Base-by-base conservation (phyloP, 1,140 invertebrate genomes). In the Sycobia sp. region DNA sequence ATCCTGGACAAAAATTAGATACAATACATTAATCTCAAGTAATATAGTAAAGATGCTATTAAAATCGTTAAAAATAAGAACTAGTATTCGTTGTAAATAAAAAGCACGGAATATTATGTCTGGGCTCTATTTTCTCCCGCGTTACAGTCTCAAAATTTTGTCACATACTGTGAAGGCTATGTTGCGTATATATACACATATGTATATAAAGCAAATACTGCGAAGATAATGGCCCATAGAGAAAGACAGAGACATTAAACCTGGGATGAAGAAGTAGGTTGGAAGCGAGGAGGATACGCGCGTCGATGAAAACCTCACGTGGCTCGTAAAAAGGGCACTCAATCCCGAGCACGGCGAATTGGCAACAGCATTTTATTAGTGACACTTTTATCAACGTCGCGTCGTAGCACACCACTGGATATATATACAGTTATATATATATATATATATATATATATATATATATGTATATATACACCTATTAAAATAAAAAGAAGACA, bases 281-380 rank as follows among this genome's bases (percentile, higher is more conserved):
- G n/a, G n/a, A n/a, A n/a, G n/a, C n/a, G n/a, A n/a, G 49, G 64
- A 66, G 46, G 57, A 29, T 67, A 23, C n/a, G n/a, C 57, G 59
- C 62, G 71, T 54, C 68, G 69, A 77, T 74, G 73, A 77, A 75
- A 69, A 66, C 60, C 69, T 66, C 66, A 67, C 65, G 62, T 43
- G 66, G 43, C 51, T 69, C 75, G 71, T 80, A 80, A 80, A 80
- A 70, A n/a, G n/a, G n/a, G n/a, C n/a, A 36, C 29, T 23, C 5
- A 9, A 25, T 66, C 71, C 73, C 66, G 66, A 64, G 68, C 72
- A 65, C 73, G 65, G 73, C 76, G 76, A 81, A 81, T 81, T 76
- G 77, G 76, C 78, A 78, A 74, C 70, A n/a, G n/a, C n/a, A 76
- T 81, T 81, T 81, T 79, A 81, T 81, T 78, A 74, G 71, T 62